These are phyloP conservation scores for Hesperophylax magnus DNA, from an alignment of 1,140 invertebrate species.

Conservation along the genomic window DNA sequence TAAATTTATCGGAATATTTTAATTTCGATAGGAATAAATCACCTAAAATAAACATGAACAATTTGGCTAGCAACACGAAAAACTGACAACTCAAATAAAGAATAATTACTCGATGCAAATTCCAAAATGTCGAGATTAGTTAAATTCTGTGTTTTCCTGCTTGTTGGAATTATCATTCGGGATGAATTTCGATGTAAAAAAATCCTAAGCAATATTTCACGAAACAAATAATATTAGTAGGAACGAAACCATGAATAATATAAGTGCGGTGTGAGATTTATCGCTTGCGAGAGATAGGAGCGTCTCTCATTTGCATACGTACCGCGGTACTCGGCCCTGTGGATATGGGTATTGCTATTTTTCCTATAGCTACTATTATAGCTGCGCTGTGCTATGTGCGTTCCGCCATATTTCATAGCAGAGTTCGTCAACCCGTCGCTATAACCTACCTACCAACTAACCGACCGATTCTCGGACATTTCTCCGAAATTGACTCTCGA, in stretches of 20 bases:
- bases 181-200: not conserved
- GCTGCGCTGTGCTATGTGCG: not conserved
- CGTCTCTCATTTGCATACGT: slow-evolving; percentile 26
- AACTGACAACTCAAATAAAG: too few relatives aligned
- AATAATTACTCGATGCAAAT: not conserved
- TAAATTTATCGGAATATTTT: too few relatives aligned
- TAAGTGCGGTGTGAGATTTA: slow-evolving; percentile 17
- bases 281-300: slow-evolving; percentile 8
- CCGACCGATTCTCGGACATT: not conserved
- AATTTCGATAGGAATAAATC: not conserved
- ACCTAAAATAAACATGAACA: not conserved
- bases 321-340: not conserved
- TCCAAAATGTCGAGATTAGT: not conserved
- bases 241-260: not conserved
- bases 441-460: not conserved
- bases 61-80: not conserved
- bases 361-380: not conserved
- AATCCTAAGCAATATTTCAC: not conserved
- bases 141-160: not conserved
- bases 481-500: too few relatives aligned
- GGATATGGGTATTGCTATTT: too few relatives aligned
- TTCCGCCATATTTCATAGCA: not conserved
- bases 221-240: not conserved
- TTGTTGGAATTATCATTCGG: not conserved
- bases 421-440: not conserved